Evolutionary conservation across 1,140 invertebrate genomes (phyloP).

Genomic region (Drosophila sechellia): DNA sequence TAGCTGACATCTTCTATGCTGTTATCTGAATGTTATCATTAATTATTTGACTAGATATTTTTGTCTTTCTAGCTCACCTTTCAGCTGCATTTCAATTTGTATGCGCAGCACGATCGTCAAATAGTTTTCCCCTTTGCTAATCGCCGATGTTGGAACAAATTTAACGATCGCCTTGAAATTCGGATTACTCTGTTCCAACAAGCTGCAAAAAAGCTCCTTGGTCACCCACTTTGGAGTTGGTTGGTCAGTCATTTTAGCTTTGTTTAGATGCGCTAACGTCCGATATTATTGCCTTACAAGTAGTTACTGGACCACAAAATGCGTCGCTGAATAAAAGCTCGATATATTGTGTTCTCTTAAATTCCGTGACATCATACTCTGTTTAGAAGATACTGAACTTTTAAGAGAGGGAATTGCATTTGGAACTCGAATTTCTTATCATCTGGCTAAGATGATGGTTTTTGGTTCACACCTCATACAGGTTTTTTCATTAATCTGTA

Average conservation of each 20-base stretch:
- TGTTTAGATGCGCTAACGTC: background rate
- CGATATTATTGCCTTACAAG: constrained; percentile 3
- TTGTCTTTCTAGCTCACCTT: constrained; percentile 37
- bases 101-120: constrained; percentile 68
- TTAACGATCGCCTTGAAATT: constrained; percentile 64
- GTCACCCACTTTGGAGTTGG: constrained; percentile 84
- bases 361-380: background rate
- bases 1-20: constrained; percentile 45
- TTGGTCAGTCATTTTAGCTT: constrained; percentile 24
- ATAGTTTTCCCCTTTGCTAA: constrained; percentile 69
- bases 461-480: too few relatives aligned
- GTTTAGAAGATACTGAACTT: background rate
- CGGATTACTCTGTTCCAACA: constrained; percentile 74
- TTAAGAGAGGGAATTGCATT: constrained; percentile 1
- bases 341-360: constrained; percentile 4
- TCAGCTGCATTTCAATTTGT: constrained; percentile 51
- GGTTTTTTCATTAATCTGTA: too few relatives aligned
- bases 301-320: constrained; percentile 12
- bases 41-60: constrained; percentile 2
- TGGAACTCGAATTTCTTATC: background rate
- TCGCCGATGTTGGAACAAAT: constrained; percentile 51
- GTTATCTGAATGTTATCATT: constrained; percentile 40
- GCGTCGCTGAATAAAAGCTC: constrained; percentile 15
- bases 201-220: constrained; percentile 78
- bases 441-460: too few relatives aligned